Evolutionary conservation across 2,113 vertebrate species (phyloP), one percentile per base, ranked within the genome.

Genomic region (Ranitomeya variabilis): DNA sequence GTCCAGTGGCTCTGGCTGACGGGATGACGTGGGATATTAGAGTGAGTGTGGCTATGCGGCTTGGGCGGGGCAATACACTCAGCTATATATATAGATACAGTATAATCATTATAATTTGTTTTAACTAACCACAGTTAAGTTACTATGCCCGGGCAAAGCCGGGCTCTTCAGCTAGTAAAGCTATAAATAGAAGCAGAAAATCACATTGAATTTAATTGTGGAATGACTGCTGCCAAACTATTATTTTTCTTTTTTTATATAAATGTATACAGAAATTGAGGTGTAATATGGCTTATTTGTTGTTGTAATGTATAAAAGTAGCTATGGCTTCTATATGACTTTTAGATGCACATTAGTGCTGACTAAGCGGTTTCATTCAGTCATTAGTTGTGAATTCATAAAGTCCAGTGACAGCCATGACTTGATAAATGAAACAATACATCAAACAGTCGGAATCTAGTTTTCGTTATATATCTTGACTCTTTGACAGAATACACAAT

Each of bases 381-480:
- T 78, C 62, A 89, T 89, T 85, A 85, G 59, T 84, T 89, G 67
- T 85, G 74, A 89, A 89, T 85, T 54, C 45, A 89, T 83, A 79
- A 78, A 89, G 60, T 62, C 64, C 37, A 78, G 7, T 89, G 81
- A 89, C 87, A 89, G 78, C 73, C 73, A 78, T 84, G 59, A 78
- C 80, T 89, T 85, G 73, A 79, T 85, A 79, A 79, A 89, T 89
- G 69, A 73, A 59, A 85, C 81, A 89, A 52, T 89, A 71, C 52
- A 89, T 89, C 87, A 89, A 85, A 79, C 87, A 69, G 73, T 55
- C 23, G 82, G 62, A 62, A 59, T 88, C 51, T 57, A 67, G 74
- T 89, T 85, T 85, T 79, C 26, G 64, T 89, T 69, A 89, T 85
- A 85, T 64, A 85, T 89, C 82, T 79, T 89, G 87, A 89, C 74